Conservation (phyloP, 2,113 vertebrate species). For the Amia ocellicauda region DNA sequence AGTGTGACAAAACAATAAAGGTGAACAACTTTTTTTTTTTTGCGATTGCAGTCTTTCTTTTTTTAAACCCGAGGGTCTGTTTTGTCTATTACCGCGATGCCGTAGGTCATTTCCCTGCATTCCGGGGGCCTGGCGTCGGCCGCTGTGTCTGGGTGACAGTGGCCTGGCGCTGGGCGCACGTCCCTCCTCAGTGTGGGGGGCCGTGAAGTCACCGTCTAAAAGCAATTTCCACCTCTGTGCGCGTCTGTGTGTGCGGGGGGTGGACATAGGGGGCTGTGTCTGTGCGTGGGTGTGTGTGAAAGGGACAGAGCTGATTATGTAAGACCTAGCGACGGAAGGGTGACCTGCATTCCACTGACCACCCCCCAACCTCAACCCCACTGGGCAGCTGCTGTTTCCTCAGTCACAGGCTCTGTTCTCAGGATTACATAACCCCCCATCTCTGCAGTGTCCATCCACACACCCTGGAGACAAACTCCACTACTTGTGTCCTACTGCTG, state of each 20-base stretch:
- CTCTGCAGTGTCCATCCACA: too few relatives aligned
- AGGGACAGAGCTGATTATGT: background rate
- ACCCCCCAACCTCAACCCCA: too few relatives aligned
- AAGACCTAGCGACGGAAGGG: background rate
- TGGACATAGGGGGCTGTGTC: too few relatives aligned
- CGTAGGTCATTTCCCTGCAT: slow-evolving; percentile 29
- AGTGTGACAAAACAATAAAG: slow-evolving; percentile 44
- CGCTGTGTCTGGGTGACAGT: background rate
- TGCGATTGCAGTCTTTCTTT: slow-evolving; percentile 22
- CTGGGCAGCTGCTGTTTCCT: too few relatives aligned
- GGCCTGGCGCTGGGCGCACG: background rate
- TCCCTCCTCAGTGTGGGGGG: slow-evolving; percentile 15
- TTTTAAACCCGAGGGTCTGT: slow-evolving; percentile 20
- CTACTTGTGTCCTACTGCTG: too few relatives aligned
- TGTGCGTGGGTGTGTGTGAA: background rate
- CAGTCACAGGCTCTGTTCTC: too few relatives aligned
- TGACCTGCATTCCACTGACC: too few relatives aligned
- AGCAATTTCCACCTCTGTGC: too few relatives aligned
- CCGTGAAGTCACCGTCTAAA: background rate
- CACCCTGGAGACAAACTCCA: too few relatives aligned
- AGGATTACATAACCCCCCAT: too few relatives aligned
- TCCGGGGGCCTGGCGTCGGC: slow-evolving; percentile 47
- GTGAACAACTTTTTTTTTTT: slow-evolving; percentile 35
- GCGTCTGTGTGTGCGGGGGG: background rate
- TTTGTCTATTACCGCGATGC: slow-evolving; percentile 49